These are phyloP conservation scores for Danio albolineatus DNA, from an alignment of 2,797 vertebrate genomes.

Conservation along the genomic window DNA sequence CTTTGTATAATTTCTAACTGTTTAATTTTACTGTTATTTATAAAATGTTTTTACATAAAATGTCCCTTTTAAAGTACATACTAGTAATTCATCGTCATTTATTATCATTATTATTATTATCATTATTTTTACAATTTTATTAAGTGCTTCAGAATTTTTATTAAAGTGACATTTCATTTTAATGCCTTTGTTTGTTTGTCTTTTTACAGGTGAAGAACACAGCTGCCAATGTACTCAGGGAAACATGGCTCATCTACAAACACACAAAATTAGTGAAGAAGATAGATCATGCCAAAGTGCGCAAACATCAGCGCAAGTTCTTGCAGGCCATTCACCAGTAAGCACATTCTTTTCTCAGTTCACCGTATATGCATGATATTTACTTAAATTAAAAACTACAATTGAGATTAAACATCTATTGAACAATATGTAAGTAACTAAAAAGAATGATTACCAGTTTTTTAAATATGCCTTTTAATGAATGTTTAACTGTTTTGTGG, in stretches of 20 bases:
- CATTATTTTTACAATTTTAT: background rate
- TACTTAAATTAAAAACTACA: background rate
- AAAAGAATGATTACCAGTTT: background rate
- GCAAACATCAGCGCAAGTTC: slow-evolving; percentile 99
- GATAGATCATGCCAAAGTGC: slow-evolving; percentile 93
- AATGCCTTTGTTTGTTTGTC: too few species aligned
- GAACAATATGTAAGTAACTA: background rate
- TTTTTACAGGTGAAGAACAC: slow-evolving; percentile 88
- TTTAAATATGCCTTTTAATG: background rate
- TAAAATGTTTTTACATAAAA: too few species aligned
- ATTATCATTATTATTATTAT: too few species aligned
- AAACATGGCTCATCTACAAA: slow-evolving; percentile 98
- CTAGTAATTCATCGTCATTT: background rate
- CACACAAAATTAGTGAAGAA: slow-evolving; percentile 96
- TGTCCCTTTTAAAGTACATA: background rate
- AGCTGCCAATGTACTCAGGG: slow-evolving; percentile 97
- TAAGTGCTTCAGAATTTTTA: background rate
- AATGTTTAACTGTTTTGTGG: background rate
- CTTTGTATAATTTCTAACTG: too few species aligned
- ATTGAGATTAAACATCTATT: background rate
- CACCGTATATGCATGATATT: background rate
- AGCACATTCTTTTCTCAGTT: slow-evolving; percentile 71
- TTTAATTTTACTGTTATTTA: background rate
- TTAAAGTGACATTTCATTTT: background rate
- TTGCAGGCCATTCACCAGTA: slow-evolving; percentile 99